A percentile compares a stretch with the other conserved stretches of the same genome.
Conservation (phyloP, 2,888 invertebrate genomes). For the Ennomos erosarius region DNA sequence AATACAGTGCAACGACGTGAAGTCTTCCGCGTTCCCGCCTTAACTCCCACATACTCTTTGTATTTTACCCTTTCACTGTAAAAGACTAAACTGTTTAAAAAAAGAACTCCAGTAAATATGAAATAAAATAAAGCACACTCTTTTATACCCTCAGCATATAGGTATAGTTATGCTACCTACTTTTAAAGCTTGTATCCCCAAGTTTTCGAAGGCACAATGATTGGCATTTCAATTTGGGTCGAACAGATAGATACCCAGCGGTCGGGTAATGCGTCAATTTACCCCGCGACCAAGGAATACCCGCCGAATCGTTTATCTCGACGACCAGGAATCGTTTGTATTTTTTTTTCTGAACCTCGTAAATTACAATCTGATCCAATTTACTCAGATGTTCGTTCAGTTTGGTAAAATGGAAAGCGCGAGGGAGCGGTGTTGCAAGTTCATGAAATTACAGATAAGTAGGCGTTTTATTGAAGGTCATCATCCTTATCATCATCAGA, state of each 20-base stretch:
- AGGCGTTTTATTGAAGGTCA: too few species aligned
- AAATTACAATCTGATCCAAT: constrained; percentile 49
- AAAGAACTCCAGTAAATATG: background rate
- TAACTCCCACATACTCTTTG: too few species aligned
- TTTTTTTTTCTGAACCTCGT: constrained; percentile 44
- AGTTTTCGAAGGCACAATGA: constrained; percentile 52
- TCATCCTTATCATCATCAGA: too few species aligned
- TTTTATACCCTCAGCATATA: constrained; percentile 20
- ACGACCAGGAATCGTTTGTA: constrained; percentile 39
- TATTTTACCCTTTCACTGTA: too few species aligned
- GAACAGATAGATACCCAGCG: constrained; percentile 55
- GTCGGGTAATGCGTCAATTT: constrained; percentile 60
- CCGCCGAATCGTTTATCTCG: constrained; percentile 47
- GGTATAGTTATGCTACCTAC: too few species aligned
- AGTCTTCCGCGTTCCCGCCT: too few species aligned
- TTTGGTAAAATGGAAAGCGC: constrained; percentile 22
- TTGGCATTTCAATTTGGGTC: constrained; percentile 70
- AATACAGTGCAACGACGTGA: too few species aligned
- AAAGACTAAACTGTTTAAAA: background rate
- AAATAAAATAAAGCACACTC: constrained; percentile 2
- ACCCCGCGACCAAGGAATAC: constrained; percentile 38
- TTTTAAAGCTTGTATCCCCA: constrained; percentile 30
- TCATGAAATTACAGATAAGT: background rate
- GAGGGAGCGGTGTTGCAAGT: background rate
- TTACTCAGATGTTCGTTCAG: constrained; percentile 35